Evolutionary conservation across 2,113 vertebrate species (phyloP).

Genomic region (Albula goreensis): DNA sequence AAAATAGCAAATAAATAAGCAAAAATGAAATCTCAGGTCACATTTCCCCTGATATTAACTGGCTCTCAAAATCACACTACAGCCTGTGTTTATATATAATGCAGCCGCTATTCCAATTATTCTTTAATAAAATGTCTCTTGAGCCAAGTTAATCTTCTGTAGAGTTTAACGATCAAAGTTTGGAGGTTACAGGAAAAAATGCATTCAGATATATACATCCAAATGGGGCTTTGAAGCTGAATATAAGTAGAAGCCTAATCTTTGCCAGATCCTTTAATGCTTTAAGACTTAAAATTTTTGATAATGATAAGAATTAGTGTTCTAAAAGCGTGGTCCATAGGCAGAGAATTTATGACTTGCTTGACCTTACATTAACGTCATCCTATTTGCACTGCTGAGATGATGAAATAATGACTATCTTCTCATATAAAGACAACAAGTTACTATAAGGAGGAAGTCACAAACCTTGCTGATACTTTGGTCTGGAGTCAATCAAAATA

Average conservation of each 20-base stretch:
- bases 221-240: not conserved
- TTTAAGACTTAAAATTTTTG: not conserved
- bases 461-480: not conserved
- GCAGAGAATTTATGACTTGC: not conserved
- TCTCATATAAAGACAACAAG: not conserved
- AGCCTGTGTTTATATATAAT: not conserved
- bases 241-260: not conserved
- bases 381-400: constrained; percentile 3
- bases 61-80: not conserved
- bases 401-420: constrained; percentile 3
- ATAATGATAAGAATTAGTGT: constrained; percentile 1
- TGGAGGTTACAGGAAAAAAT: constrained; percentile 4
- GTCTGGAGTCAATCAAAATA: not conserved
- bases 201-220: constrained; percentile 1
- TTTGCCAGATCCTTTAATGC: not conserved
- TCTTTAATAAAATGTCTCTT: not conserved
- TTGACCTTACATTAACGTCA: not conserved
- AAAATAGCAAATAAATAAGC: not conserved
- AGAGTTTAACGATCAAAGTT: constrained; percentile 14
- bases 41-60: not conserved
- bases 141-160: not conserved
- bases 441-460: not conserved
- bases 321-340: not conserved
- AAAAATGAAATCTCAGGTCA: not conserved
- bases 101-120: not conserved